Evolutionary conservation across 2,888 invertebrate genomes (phyloP).

Genomic region (Asteroscopus sphinx): DNA sequence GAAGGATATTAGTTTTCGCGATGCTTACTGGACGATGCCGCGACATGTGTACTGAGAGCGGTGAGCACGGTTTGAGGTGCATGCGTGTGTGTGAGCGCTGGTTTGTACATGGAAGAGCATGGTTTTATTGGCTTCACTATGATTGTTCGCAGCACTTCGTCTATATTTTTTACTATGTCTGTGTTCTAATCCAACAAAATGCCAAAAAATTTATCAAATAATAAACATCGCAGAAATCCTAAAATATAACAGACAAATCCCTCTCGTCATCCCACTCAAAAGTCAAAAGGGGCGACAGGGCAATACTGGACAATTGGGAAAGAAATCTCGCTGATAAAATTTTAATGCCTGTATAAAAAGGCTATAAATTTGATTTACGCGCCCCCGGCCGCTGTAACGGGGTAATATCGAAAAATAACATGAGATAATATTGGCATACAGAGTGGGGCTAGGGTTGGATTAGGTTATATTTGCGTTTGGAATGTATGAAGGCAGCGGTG

Average conservation of each 20-base stretch:
- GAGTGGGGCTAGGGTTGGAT: slow-evolving; percentile 75
- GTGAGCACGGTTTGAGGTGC: too few relatives aligned
- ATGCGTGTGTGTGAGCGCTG: too few relatives aligned
- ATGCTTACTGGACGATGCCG: too few relatives aligned
- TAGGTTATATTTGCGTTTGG: slow-evolving; percentile 75
- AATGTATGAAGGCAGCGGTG: slow-evolving; percentile 54
- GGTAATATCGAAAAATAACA: slow-evolving; percentile 89
- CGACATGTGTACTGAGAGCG: too few relatives aligned
- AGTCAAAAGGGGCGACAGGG: slow-evolving; percentile 75
- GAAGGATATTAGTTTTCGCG: too few relatives aligned
- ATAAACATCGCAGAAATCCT: slow-evolving; percentile 17
- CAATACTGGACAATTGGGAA: slow-evolving; percentile 83
- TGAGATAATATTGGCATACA: slow-evolving; percentile 87
- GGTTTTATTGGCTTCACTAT: too few relatives aligned
- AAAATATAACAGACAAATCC: slow-evolving; percentile 57
- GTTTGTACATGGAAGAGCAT: too few relatives aligned
- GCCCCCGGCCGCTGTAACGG: slow-evolving; percentile 82
- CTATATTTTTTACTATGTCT: too few relatives aligned
- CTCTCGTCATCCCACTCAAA: slow-evolving; percentile 63
- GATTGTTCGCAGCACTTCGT: too few relatives aligned
- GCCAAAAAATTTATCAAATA: slow-evolving; percentile 8
- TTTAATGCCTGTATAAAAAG: slow-evolving; percentile 89
- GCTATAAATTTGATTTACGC: slow-evolving; percentile 89
- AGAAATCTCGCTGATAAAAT: slow-evolving; percentile 88
- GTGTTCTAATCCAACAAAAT: too few relatives aligned